phyloP scores from a whole-genome alignment of 2,797 vertebrate species.

The Crocodylus rhombifer region DNA sequence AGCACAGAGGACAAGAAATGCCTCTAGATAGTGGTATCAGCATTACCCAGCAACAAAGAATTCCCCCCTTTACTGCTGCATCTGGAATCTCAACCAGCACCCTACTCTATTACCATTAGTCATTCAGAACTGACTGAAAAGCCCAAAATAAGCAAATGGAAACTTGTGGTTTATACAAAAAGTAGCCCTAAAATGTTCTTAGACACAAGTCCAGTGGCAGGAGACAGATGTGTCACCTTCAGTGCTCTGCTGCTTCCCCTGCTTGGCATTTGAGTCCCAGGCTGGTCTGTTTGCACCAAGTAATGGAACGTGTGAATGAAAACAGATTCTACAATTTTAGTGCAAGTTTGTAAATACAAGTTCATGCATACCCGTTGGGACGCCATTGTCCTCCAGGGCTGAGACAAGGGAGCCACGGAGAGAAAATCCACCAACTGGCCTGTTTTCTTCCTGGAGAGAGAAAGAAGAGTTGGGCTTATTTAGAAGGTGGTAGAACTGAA shows the following conservation, averaged over 20 bases:
- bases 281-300: not conserved
- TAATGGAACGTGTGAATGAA: not conserved
- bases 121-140: not conserved
- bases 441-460: constrained; percentile 89
- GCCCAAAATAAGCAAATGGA: not conserved
- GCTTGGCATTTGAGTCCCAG: not conserved
- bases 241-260: not conserved
- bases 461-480: not conserved
- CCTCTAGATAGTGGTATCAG: not conserved
- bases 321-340: not conserved
- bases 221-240: not conserved
- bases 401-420: constrained; percentile 93
- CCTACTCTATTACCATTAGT: not conserved
- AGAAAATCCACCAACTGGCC: constrained; percentile 90
- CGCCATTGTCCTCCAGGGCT: constrained; percentile 92
- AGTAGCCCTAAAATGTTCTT: fast-evolving
- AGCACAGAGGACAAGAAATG: not conserved
- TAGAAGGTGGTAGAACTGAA: not conserved
- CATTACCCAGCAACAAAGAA: not conserved
- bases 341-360: not conserved
- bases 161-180: not conserved
- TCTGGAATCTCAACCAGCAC: not conserved
- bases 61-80: constrained; percentile 19
- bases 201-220: not conserved
- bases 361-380: constrained; percentile 88